Evolutionary conservation across 2,888 invertebrate genomes (phyloP), one percentile per base, ranked within the genome.

Genomic region (Mamestra brassicae): DNA sequence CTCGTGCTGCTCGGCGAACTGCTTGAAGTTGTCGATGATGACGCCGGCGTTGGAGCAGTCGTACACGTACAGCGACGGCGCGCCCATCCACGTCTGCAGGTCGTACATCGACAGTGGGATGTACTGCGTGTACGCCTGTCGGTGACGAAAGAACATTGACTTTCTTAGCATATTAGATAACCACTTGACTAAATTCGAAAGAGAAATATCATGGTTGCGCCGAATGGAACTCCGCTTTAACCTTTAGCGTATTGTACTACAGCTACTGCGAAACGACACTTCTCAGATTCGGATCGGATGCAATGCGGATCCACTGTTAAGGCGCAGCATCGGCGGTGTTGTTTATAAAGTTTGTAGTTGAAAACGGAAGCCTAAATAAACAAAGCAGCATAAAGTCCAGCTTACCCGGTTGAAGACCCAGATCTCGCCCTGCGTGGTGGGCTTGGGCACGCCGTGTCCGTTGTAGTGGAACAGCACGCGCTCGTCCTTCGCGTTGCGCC

Each of bases 1-100:
- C 93, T 99, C 98, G 91, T 99, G 99, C 91, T 99, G 99, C 45
- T 98, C 98, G 4, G 99, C 99, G 96, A 99, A 99, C 85, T 98
- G 97, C 90, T 98, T 97, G 95, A 99, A 99, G 75, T 98, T 98
- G 86, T 99, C 98, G 63, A 99, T 98, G 89, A 99, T 99, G 87
- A 99, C 98, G 77, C 99, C 99, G 17, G 99, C 99, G 96, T 99
- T 99, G 73, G 99, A 99, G 96, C 99, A 99, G 95, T 99, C 99
- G 95, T 99, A 99, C 38, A 99, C 99, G 96, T 99, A 99, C 83
- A 99, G 99, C 69, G 99, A 99, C 0, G 99, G 99, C 74, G 99
- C 98, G 72, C 99, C 99, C 99, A 99, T 99, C 99, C 99, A 99
- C 63, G 98, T 98, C 97, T 99, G 99, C 76, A 99, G 97, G 96